Base-by-base conservation (phyloP, 1,140 invertebrate genomes). In the Camponotus pennsylvanicus region DNA sequence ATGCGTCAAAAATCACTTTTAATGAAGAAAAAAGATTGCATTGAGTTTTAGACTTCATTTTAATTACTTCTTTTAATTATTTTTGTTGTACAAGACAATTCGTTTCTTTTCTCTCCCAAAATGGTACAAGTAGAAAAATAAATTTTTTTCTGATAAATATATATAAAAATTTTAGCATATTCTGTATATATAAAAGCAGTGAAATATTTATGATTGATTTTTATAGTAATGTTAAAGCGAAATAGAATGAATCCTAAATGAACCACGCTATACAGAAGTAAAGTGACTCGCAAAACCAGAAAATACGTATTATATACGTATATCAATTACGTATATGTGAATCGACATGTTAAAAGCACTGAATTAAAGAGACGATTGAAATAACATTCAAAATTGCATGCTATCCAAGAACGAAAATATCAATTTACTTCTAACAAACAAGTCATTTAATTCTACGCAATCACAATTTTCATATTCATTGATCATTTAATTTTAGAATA, bases 1-100 rank as follows among this genome's bases (percentile, higher is more conserved):
- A 73, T 82, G 27, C 42, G 69, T 49, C 40, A 63, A 75, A 83
- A 83, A 45, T 42, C n/a, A 75, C 32, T 83, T 73, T 83, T 27
- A 59, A 73, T 4, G 21, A 27, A 27, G 15, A 52, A 40, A 79
- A 66, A 66, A 59, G 34, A 57, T 61, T 49, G 45, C 27, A 5
- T 15, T 11, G 2, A 4, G 4, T 15, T 15, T 3, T 52, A 73
- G 8, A 37, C 34, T 27, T 69, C 34, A 1, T 18, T 77, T 64
- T 66, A 66, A 18, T 45, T 45, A 66, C 34, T 66, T 49, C 49
- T 66, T 64, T 66, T 34, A 32, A 66, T 78, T 66, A 66, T 78
- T 52, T 77, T 78, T 45, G 11, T 45, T 61, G 7, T 21, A 6
- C 18, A 40, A 5, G 8, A 32, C 18, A 15, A 49, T 1, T 49